Conservation (phyloP, 2,113 vertebrate species). For the Eleginops maclovinus region DNA sequence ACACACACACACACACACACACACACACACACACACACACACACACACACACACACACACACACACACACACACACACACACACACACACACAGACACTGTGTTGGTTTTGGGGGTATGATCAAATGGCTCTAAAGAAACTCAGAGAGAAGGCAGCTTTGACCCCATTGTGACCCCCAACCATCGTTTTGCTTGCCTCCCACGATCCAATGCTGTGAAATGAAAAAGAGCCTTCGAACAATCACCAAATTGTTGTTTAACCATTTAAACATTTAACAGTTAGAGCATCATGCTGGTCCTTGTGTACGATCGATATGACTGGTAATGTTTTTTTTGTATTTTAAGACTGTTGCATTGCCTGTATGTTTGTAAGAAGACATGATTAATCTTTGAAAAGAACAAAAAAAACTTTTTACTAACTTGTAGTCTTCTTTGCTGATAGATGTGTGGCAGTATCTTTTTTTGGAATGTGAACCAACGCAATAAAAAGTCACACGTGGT, state of each 20-base stretch:
- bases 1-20: slow-evolving; percentile 14
- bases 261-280: slow-evolving; percentile 31
- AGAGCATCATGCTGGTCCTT: slow-evolving; percentile 54
- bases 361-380: slow-evolving; percentile 77
- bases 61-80: neutral
- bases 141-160: slow-evolving; percentile 64
- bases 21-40: no score
- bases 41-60: neutral
- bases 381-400: slow-evolving; percentile 72
- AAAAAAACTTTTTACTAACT: slow-evolving; percentile 80
- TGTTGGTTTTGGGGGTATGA: slow-evolving; percentile 65
- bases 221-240: slow-evolving; percentile 33
- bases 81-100: slow-evolving; percentile 18
- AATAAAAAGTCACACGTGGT: slow-evolving; percentile 83
- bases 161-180: slow-evolving; percentile 65
- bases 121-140: slow-evolving; percentile 62
- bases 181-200: slow-evolving; percentile 49
- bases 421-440: slow-evolving; percentile 82
- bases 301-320: slow-evolving; percentile 57
- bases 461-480: slow-evolving; percentile 78
- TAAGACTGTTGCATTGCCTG: slow-evolving; percentile 64
- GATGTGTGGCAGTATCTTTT: slow-evolving; percentile 79
- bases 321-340: slow-evolving; percentile 70
- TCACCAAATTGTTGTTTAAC: slow-evolving; percentile 18
- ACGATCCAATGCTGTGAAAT: slow-evolving; percentile 55